A percentile compares a stretch with the other conserved stretches of the same genome.
Conservation (phyloP, 2,797 vertebrate genomes). For the Trichosurus vulpecula region DNA sequence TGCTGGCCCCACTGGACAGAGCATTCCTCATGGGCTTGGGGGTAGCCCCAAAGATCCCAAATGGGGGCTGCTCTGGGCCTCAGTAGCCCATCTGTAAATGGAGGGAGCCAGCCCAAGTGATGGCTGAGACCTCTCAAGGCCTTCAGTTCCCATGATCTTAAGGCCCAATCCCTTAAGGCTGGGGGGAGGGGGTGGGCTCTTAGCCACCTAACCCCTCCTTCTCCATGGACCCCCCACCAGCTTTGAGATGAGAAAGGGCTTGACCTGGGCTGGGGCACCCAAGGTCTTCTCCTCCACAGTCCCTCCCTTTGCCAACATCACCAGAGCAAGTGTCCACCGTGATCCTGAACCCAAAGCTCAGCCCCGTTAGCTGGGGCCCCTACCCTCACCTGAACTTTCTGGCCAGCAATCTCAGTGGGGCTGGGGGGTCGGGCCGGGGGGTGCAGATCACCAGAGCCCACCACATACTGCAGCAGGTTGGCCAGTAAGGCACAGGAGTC, state of each 20-base stretch:
- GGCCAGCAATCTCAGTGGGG: slow-evolving; percentile 94
- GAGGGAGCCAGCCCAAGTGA: background rate
- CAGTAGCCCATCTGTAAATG: background rate
- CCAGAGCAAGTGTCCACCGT: background rate
- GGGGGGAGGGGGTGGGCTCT: too few relatives aligned
- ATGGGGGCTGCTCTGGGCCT: background rate
- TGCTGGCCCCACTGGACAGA: rapidly evolving
- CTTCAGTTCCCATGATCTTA: background rate
- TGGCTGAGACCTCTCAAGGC: too few relatives aligned
- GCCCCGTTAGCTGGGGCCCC: background rate
- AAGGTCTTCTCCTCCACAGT: too few relatives aligned
- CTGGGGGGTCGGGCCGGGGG: slow-evolving; percentile 90
- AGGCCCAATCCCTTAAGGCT: background rate
- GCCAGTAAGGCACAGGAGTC: slow-evolving; percentile 93
- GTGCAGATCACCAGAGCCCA: slow-evolving; percentile 91
- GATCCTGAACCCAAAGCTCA: rapidly evolving
- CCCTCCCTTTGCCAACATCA: background rate
- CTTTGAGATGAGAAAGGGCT: background rate
- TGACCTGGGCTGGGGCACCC: background rate
- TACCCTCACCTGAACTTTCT: slow-evolving; percentile 90
- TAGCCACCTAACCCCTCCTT: too few relatives aligned
- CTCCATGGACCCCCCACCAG: background rate
- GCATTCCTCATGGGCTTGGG: slow-evolving; percentile 24
- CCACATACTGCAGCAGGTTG: slow-evolving; percentile 93
- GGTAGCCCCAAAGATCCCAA: background rate